Evolutionary conservation across 2,888 invertebrate genomes (phyloP), one percentile per base, ranked within the genome.

Genomic region (Perdita meconis): DNA sequence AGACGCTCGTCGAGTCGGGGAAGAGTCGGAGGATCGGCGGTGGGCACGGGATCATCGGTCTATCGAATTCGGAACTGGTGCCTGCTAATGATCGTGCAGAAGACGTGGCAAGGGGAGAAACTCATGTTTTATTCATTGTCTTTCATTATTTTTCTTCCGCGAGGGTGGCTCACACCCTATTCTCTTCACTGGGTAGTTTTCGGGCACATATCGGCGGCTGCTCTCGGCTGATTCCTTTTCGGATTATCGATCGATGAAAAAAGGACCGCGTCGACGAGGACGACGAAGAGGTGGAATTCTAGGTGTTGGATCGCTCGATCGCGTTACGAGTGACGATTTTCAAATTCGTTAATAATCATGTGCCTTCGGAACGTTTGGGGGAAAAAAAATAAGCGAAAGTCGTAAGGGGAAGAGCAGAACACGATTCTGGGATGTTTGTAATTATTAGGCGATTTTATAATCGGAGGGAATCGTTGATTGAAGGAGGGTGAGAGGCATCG

Each of bases 311-410:
- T 13, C 12, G 34, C 53, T 44, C 44, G 40, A 42, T 12, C 16
- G 44, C 34, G 53, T 38, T 34, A n/a, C 30, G 30, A 30, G 30
- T 6, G 30, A 10, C 38, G 10, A 16, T 56, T 30, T 63, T 56
- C 22, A 61, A 80, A 70, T 73, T 72, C 60, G 56, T 72, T 65
- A 72, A 55, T 59, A 64, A 57, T 67, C 51, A 87, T 85, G 89
- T 89, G 89, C 89, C 89, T 89, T 89, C 68, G 75, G 85, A 76
- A 84, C 64, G 73, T 85, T 81, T 74, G 42, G 42, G 36, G 72
- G 40, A 67, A 22, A 59, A 44, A 47, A 56, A 22, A 63, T 51
- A 47, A 19, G 19, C 47, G 8, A 44, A 44, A 69, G 36, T 12
- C n/a, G n/a, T n/a, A n/a, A n/a, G n/a, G n/a, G n/a, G n/a, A n/a